Evolutionary conservation across 2,888 invertebrate genomes (phyloP).

Genomic region (Xylocampa areola): DNA sequence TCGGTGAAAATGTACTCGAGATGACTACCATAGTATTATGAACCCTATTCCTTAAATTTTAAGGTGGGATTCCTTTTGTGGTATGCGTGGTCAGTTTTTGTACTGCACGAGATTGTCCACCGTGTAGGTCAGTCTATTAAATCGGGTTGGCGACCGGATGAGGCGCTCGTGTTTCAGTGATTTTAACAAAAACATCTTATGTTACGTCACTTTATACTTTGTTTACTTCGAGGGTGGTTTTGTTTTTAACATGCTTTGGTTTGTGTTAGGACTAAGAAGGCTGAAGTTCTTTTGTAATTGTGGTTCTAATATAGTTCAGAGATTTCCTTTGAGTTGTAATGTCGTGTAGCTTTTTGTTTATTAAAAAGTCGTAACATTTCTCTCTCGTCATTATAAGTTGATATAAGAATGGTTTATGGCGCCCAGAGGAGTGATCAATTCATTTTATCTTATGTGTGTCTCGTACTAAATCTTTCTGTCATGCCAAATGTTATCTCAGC

Average conservation of each 20-base stretch:
- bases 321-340: not conserved
- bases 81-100: slow-evolving; percentile 56
- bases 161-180: slow-evolving; percentile 82
- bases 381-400: too few relatives aligned
- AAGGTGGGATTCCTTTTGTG: slow-evolving; percentile 46
- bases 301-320: not conserved
- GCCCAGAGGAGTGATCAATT: too few relatives aligned
- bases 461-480: slow-evolving; percentile 2
- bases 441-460: not conserved
- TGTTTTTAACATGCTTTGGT: slow-evolving; percentile 23
- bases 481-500: slow-evolving; percentile 19
- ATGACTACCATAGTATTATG: slow-evolving; percentile 34
- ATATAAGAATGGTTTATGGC: too few relatives aligned
- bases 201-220: slow-evolving; percentile 80
- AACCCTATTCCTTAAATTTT: slow-evolving; percentile 1
- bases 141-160: slow-evolving; percentile 84
- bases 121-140: slow-evolving; percentile 87
- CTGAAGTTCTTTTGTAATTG: not conserved
- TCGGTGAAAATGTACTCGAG: slow-evolving; percentile 42
- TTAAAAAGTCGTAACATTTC: too few relatives aligned
- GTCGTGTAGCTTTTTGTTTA: too few relatives aligned
- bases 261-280: slow-evolving; percentile 6
- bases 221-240: slow-evolving; percentile 67
- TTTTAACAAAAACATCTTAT: slow-evolving; percentile 83
- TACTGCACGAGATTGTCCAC: slow-evolving; percentile 74